Base-by-base conservation (phyloP, 2,113 vertebrate genomes). In the Syngnathus scovelli region DNA sequence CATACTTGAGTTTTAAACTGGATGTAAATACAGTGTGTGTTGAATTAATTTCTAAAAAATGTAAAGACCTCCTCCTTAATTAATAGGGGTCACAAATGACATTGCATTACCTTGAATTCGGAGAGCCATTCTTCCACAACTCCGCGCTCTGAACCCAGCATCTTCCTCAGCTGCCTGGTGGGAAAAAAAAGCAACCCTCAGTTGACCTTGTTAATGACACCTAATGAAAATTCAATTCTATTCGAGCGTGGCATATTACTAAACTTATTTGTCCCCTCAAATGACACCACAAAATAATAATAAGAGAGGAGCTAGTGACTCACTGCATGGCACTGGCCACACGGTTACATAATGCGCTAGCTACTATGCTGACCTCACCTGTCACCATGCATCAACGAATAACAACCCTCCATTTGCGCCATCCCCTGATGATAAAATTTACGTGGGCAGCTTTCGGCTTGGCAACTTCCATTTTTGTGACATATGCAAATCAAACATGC, bases 101-200 rank as follows among this genome's bases (percentile, higher is more conserved):
- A 11, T 27, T 8, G n/a, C n/a, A 66, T 92, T 88, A 99, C 96
- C 96, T 99, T 98, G 94, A 96, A 99, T 93, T 99, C 95, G 75
- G 94, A 97, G 78, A 99, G 92, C 96, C 96, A 99, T 93, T 99
- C 96, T 92, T 99, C 95, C 51, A 99, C 95, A 15, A 97, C 93
- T 65, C 93, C 85, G 74, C 93, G 91, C 89, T 98, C 94, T 79
- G 94, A 92, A 85, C 93, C 92, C 92, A 96, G 92, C 94, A 96
- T 96, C 91, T 95, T 98, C 89, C 86, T 83, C 69, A 84, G 85
- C 88, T 86, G 86, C 81, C 86, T 92, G 82, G 71, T 21, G 77
- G 27, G 80, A 7, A 66, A 64, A 33, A 61, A 37, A 4, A 16
- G 37, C 2, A 15, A 23, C 51, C 61, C 55, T 62, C 6, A 16